Base-by-base conservation (phyloP, 2,113 vertebrate species). In the Erythrocercus mccallii region DNA sequence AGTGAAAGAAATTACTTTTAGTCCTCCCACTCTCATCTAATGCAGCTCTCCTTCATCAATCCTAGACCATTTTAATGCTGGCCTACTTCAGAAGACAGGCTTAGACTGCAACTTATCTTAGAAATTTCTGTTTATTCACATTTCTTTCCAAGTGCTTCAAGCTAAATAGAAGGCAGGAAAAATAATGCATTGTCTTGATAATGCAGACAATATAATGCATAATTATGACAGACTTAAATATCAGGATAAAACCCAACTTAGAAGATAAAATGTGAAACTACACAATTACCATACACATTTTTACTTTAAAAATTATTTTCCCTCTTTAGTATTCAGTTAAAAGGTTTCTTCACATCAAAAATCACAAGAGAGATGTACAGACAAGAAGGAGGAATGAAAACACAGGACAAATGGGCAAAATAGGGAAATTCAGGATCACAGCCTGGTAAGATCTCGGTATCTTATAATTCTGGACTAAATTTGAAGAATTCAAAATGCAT, bases 401-500 rank as follows among this genome's bases (percentile, higher is more conserved):
- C 0, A 60, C 7, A 15, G 40, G 42, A 71, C 23, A 40, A 87
- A 90, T 12, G 6, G 33, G 27, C 4, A 92, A 96, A 95, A 80
- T 7, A 87, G 64, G 33, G 12, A 82, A 88, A 94, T 13, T 53
- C 31, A 73, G 21, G 35, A 69, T 40, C 50, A 37, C 17, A 88
- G 61, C 20, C 54, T 50, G 33, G 45, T 82, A 77, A 85, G 58
- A 93, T 38, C 35, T 79, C 92, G 48, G 18, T 83, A 93, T 69
- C 93, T 54, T 61, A 21, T 30, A 86, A 71, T 85, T 96, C 93
- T 84, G n/a, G 65, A 87, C 57, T 89, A 61, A 69, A 85, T 88
- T 27, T 86, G 79, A 97, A 94, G 95, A 92, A 90, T 83, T 96
- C 85, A 94, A 90, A 97, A 94, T 91, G 93, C 85, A 92, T 54